A percentile compares a stretch with the other conserved stretches of the same genome.
Evolutionary conservation across 2,797 vertebrate species (phyloP).

Genomic region (Margarornis squamiger): DNA sequence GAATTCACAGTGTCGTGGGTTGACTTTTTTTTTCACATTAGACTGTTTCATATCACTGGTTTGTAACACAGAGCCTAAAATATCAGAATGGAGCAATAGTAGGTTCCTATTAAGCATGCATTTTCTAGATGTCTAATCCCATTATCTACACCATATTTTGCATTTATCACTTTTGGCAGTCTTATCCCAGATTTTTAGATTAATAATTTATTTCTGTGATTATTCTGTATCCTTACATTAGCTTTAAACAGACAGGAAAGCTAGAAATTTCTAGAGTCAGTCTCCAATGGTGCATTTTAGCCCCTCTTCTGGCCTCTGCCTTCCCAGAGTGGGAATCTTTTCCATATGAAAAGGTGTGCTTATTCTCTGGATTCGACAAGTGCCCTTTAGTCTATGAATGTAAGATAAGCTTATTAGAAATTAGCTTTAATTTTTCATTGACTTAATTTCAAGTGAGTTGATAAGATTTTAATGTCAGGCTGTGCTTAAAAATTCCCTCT

Average conservation of each 20-base stretch:
- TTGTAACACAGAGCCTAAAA: neutral
- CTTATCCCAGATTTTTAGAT: constrained; percentile 39
- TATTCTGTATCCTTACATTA: constrained; percentile 55
- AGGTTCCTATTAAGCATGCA: constrained; percentile 7
- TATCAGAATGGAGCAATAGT: neutral
- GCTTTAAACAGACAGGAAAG: constrained; percentile 8
- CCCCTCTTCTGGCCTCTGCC: constrained; percentile 13
- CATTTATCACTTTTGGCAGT: constrained; percentile 44
- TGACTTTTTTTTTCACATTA: neutral
- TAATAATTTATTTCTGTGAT: constrained; percentile 64
- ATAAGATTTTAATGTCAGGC: constrained; percentile 86
- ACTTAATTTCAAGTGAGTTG: constrained; percentile 89
- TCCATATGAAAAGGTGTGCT: constrained; percentile 37
- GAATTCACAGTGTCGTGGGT: neutral
- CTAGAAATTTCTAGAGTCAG: neutral
- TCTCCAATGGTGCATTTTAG: constrained; percentile 14
- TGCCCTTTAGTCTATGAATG: constrained; percentile 52
- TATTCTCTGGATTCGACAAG: constrained; percentile 25
- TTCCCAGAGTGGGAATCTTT: constrained; percentile 17
- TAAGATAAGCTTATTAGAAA: constrained; percentile 78
- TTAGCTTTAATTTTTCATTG: constrained; percentile 85
- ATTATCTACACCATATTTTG: constrained; percentile 39
- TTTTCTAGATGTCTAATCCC: constrained; percentile 54
- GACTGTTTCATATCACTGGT: neutral
- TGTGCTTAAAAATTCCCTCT: constrained; percentile 87